phyloP scores from a whole-genome alignment of 2,113 vertebrate species.

The Rhinoptilus africanus region DNA sequence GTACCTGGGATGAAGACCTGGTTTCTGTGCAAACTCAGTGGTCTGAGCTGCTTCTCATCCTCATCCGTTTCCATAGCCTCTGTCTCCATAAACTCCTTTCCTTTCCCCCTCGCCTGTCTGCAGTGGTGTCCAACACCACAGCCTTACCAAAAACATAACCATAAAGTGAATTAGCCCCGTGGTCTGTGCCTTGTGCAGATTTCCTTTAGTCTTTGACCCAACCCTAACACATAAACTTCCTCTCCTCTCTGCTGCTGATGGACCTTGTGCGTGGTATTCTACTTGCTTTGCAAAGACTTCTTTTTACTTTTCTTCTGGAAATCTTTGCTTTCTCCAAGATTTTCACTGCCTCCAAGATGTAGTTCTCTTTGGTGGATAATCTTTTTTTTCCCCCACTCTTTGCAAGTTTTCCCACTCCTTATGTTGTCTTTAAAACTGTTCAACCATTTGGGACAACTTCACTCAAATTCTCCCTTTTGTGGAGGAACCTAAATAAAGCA shows the following conservation, averaged over 20 bases:
- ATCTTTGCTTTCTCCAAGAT: neutral
- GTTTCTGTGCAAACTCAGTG: neutral
- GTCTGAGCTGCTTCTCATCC: neutral
- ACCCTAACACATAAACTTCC: neutral
- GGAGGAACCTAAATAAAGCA: neutral
- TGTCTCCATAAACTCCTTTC: neutral
- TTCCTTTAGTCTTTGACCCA: neutral
- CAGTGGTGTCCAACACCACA: rapidly evolving
- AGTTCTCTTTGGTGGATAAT: neutral
- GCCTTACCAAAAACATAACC: neutral
- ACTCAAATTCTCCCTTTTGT: neutral
- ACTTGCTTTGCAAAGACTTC: neutral
- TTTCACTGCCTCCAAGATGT: neutral
- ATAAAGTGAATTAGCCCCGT: rapidly evolving
- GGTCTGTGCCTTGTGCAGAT: neutral
- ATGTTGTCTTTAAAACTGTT: neutral
- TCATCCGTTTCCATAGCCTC: neutral
- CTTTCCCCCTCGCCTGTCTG: neutral
- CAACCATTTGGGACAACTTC: neutral
- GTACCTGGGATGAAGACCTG: too few relatives aligned
- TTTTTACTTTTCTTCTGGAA: neutral
- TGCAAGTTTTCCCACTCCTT: neutral
- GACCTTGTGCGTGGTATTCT: rapidly evolving
- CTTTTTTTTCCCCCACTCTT: too few relatives aligned
- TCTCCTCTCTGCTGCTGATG: neutral